Evolutionary conservation across 2,797 vertebrate species (phyloP).

Genomic region (Takifugu ocellatus): DNA sequence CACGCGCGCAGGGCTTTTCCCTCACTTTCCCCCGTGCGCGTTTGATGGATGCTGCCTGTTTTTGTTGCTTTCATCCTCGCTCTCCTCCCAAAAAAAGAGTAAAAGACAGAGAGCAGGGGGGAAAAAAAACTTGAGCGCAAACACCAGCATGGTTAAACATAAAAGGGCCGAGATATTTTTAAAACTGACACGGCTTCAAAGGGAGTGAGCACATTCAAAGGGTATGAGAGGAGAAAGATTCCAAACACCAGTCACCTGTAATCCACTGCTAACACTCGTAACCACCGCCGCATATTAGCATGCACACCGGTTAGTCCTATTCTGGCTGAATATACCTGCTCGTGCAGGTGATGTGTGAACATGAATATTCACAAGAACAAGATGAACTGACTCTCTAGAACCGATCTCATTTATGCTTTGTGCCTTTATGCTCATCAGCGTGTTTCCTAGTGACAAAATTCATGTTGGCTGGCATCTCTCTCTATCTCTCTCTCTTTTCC

Average conservation of each 20-base stretch:
- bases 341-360: not conserved
- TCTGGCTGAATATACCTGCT: constrained; percentile 10
- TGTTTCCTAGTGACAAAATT: constrained; percentile 45
- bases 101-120: no score
- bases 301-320: constrained; percentile 17
- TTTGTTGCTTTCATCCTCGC: constrained; percentile 60
- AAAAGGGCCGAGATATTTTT: constrained; percentile 68
- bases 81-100: constrained; percentile 27
- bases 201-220: constrained; percentile 68
- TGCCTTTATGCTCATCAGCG: constrained; percentile 58
- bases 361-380: constrained; percentile 39
- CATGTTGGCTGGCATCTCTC: constrained; percentile 34
- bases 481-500: not conserved
- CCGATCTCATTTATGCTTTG: constrained; percentile 32
- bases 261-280: constrained; percentile 71
- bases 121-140: constrained; percentile 53
- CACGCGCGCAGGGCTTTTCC: constrained; percentile 53
- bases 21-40: constrained; percentile 39
- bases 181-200: constrained; percentile 76
- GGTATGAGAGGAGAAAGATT: constrained; percentile 67
- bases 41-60: constrained; percentile 65
- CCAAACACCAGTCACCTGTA: constrained; percentile 74
- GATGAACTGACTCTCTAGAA: constrained; percentile 29
- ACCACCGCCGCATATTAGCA: constrained; percentile 58
- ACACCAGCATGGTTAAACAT: constrained; percentile 68